A percentile compares a stretch with the other conserved stretches of the same genome.
phyloP scores from a whole-genome alignment of 2,797 vertebrate genomes.

The Pempheris klunzingeri region DNA sequence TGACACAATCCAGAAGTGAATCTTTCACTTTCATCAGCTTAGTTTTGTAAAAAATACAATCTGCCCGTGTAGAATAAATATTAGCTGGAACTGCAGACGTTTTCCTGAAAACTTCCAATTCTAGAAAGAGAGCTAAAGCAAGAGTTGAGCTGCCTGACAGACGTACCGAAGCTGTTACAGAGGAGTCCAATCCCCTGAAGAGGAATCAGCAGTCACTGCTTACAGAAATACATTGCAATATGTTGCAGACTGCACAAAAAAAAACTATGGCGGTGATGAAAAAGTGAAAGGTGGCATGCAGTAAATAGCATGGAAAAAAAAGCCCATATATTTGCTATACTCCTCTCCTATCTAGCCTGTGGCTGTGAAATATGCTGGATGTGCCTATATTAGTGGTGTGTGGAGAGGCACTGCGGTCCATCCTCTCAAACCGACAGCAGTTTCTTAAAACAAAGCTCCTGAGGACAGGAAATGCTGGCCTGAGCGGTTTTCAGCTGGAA shows the following conservation, averaged over 20 bases:
- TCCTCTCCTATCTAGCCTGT: conserved; percentile 32
- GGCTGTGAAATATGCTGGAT: conserved; percentile 71
- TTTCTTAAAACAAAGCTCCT: conserved; percentile 65
- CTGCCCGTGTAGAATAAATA: neutral
- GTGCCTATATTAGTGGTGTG: conserved; percentile 55
- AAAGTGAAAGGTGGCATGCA: conserved; percentile 44
- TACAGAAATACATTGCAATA: conserved; percentile 53
- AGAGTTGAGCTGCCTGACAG: conserved; percentile 47
- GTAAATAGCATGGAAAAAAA: conserved; percentile 46
- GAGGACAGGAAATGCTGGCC: conserved; percentile 72
- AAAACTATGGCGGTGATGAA: conserved; percentile 16
- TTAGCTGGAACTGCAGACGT: conserved; percentile 12
- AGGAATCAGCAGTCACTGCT: conserved; percentile 53
- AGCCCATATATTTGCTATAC: conserved; percentile 51
- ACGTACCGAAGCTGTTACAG: conserved; percentile 49
- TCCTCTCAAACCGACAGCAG: conserved; percentile 54
- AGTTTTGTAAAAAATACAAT: conserved; percentile 15
- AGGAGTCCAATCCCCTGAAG: conserved; percentile 37
- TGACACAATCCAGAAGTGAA: neutral
- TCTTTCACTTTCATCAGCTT: conserved; percentile 43
- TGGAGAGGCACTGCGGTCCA: conserved; percentile 39
- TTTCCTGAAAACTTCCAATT: conserved; percentile 47
- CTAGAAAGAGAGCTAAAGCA: conserved; percentile 48
- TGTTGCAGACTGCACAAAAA: conserved; percentile 53
- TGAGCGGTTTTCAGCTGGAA: conserved; percentile 73